Percentiles rank a stretch among this genome's conserved stretches.
Conservation (phyloP, 2,113 vertebrate genomes). For the Sprattus sprattus region DNA sequence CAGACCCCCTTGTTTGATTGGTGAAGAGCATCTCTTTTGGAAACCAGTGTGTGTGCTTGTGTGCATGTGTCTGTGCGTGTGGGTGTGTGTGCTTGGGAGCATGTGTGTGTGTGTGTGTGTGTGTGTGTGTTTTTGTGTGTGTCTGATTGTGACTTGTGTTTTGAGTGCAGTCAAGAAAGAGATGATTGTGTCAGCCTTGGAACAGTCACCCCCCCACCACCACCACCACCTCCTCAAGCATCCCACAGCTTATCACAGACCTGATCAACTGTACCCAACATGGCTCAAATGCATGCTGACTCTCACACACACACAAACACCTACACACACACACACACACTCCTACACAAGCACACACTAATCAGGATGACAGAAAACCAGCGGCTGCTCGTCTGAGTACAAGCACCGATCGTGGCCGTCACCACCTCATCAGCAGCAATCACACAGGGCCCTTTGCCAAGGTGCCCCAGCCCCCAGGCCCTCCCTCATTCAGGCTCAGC, state of each 20-base stretch:
- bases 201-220: background rate
- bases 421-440: background rate
- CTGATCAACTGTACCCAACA: background rate
- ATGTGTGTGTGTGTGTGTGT: background rate
- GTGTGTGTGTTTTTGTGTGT: background rate
- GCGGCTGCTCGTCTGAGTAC: background rate
- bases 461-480: too few relatives aligned
- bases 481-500: background rate
- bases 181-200: background rate
- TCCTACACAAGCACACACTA: background rate
- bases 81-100: background rate
- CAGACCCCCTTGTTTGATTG: slow-evolving; percentile 5
- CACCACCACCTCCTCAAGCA: background rate
- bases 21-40: slow-evolving; percentile 3
- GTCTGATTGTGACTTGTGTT: background rate
- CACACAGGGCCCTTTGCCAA: background rate
- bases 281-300: background rate
- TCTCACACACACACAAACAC: background rate
- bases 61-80: background rate
- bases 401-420: background rate
- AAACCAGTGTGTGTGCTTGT: background rate
- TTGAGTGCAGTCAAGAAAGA: background rate
- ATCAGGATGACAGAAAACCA: background rate
- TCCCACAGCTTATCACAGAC: slow-evolving; percentile 7
- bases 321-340: background rate